phyloP scores from a whole-genome alignment of 2,797 vertebrate species.

The Darevskia mixta region DNA sequence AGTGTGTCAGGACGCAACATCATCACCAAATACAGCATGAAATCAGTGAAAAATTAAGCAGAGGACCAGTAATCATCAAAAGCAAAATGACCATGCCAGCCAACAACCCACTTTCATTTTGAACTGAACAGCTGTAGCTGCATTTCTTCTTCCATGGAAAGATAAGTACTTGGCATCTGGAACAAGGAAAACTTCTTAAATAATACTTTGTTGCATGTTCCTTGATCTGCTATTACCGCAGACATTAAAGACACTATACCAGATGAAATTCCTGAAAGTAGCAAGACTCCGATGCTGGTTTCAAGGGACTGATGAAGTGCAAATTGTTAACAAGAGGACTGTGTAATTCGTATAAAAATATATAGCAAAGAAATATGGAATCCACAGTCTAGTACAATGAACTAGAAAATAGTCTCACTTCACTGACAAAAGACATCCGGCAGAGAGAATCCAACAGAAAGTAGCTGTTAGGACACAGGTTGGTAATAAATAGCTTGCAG shows the following conservation, averaged over 20 bases:
- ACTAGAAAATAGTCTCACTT: background rate
- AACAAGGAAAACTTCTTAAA: background rate
- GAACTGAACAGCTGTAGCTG: background rate
- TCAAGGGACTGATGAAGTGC: background rate
- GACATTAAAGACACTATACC: background rate
- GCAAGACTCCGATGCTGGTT: background rate
- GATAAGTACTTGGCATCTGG: background rate
- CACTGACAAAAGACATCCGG: background rate
- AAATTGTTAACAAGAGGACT: background rate
- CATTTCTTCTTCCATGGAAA: background rate
- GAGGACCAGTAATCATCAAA: background rate
- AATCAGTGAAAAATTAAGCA: background rate
- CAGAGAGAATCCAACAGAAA: background rate
- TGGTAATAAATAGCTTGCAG: background rate
- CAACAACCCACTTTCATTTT: background rate
- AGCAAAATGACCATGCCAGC: background rate
- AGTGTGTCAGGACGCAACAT: conserved; percentile 4
- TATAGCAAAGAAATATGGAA: background rate
- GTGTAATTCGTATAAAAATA: background rate
- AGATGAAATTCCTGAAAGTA: background rate
- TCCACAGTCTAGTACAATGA: background rate
- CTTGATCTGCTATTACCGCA: background rate
- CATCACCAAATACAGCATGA: background rate
- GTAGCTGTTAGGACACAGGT: background rate
- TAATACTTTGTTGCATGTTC: background rate